These are phyloP conservation scores for Cecidostiba fungosa DNA, from an alignment of 2,888 invertebrate genomes.

Conservation along the genomic window DNA sequence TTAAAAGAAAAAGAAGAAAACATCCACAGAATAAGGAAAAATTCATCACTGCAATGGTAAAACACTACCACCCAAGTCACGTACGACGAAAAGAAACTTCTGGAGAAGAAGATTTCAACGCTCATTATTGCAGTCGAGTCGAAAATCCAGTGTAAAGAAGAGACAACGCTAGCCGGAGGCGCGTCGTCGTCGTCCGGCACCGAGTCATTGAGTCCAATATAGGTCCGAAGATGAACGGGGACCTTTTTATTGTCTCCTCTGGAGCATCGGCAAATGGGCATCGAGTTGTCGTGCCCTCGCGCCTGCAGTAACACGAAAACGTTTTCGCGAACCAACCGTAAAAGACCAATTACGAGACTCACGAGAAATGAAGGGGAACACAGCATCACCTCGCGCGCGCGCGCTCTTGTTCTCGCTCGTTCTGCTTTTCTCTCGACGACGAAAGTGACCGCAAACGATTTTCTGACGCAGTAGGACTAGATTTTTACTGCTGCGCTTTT, in stretches of 20 bases:
- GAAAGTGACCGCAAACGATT: conserved; percentile 12
- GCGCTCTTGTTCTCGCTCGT: conserved; percentile 13
- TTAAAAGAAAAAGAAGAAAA: background rate
- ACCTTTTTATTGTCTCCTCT: conserved; percentile 55
- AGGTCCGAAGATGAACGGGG: conserved; percentile 3
- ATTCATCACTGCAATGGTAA: background rate
- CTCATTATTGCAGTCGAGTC: background rate
- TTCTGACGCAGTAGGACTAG: conserved; percentile 20
- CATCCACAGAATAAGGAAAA: too few species aligned
- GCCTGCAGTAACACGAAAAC: conserved; percentile 37
- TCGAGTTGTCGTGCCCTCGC: conserved; percentile 39
- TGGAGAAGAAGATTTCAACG: background rate
- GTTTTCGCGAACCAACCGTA: conserved; percentile 35
- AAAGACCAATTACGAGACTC: conserved; percentile 50
- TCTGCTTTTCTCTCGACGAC: conserved; percentile 28
- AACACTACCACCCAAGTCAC: background rate
- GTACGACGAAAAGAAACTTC: conserved; percentile 5
- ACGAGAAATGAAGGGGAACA: conserved; percentile 13
- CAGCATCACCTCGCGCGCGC: background rate
- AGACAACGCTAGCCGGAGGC: background rate
- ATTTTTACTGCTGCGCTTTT: conserved; percentile 36
- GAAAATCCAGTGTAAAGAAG: background rate
- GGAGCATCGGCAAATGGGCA: background rate
- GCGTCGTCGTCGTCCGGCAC: background rate
- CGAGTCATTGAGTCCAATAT: conserved; percentile 12